Percentiles rank a stretch among this genome's conserved stretches.
phyloP scores from a whole-genome alignment of 2,113 vertebrate genomes.

The Nesogale talazaci region DNA sequence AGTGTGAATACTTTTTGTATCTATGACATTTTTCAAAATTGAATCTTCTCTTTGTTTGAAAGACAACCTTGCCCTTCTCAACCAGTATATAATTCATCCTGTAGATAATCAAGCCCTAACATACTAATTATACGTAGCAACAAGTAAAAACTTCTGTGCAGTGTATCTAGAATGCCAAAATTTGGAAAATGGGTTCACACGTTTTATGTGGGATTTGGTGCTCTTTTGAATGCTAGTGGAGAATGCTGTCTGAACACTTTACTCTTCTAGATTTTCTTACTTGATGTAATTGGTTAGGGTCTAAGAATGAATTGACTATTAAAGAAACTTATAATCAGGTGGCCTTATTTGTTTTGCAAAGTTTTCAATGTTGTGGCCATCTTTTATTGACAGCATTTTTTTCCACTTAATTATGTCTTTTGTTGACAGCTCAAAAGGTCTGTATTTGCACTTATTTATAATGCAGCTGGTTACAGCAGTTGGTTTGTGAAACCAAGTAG shows the following conservation, averaged over 20 bases:
- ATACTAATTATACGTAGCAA: neutral
- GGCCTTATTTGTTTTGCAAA: slow-evolving; percentile 53
- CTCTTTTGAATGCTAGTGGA: neutral
- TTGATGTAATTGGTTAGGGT: slow-evolving; percentile 25
- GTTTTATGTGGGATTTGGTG: slow-evolving; percentile 16
- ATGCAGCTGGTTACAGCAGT: slow-evolving; percentile 77
- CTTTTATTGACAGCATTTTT: slow-evolving; percentile 74
- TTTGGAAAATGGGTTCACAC: neutral
- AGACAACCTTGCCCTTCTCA: neutral
- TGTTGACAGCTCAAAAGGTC: slow-evolving; percentile 75
- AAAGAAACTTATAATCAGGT: neutral
- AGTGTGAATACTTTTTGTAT: neutral
- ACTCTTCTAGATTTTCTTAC: slow-evolving; percentile 4
- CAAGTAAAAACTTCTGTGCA: neutral
- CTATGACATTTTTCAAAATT: neutral
- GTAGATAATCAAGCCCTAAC: neutral
- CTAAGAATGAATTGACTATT: slow-evolving; percentile 26
- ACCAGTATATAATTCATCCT: neutral
- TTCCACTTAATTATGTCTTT: slow-evolving; percentile 72
- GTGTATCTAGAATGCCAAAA: neutral
- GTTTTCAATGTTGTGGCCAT: slow-evolving; percentile 63
- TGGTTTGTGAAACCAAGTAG: slow-evolving; percentile 73
- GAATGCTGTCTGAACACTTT: slow-evolving; percentile 37
- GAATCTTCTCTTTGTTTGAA: neutral
- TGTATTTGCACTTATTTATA: slow-evolving; percentile 72